A percentile compares a stretch with the other conserved stretches of the same genome.
These are phyloP conservation scores for Ptychadena robeensis DNA, from an alignment of 2,797 vertebrate species.

Conservation along the genomic window DNA sequence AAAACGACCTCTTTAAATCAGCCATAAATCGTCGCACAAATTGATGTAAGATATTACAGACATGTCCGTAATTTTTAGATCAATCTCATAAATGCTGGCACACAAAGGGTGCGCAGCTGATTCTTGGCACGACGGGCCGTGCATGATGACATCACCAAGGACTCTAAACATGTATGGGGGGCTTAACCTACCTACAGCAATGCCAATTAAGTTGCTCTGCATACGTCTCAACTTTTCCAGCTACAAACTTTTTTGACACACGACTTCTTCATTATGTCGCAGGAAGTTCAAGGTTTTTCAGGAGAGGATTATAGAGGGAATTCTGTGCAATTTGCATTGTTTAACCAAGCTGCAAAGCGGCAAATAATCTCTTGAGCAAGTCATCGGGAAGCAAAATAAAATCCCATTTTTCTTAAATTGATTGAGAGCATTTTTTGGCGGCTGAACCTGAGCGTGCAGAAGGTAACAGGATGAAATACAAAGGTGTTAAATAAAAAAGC, in stretches of 20 bases:
- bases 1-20: too few species aligned
- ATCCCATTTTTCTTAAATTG: slow-evolving; percentile 33
- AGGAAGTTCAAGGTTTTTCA: neutral
- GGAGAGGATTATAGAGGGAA: slow-evolving; percentile 26
- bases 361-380: slow-evolving; percentile 36
- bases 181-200: too few species aligned
- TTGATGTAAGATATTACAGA: too few species aligned
- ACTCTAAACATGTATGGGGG: too few species aligned
- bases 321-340: slow-evolving; percentile 22
- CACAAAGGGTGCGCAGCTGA: too few species aligned
- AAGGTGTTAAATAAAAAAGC: neutral
- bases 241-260: neutral
- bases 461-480: neutral
- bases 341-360: slow-evolving; percentile 23
- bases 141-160: too few species aligned
- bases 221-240: neutral
- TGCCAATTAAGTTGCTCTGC: neutral
- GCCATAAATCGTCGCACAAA: too few species aligned
- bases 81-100: too few species aligned
- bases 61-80: too few species aligned
- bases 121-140: too few species aligned
- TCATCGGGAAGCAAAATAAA: slow-evolving; percentile 15
- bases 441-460: neutral
- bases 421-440: slow-evolving; percentile 24
- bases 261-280: neutral